Evolutionary conservation across 1,140 invertebrate genomes (phyloP), one percentile per base, ranked within the genome.

Genomic region (Drosophila melanica): DNA sequence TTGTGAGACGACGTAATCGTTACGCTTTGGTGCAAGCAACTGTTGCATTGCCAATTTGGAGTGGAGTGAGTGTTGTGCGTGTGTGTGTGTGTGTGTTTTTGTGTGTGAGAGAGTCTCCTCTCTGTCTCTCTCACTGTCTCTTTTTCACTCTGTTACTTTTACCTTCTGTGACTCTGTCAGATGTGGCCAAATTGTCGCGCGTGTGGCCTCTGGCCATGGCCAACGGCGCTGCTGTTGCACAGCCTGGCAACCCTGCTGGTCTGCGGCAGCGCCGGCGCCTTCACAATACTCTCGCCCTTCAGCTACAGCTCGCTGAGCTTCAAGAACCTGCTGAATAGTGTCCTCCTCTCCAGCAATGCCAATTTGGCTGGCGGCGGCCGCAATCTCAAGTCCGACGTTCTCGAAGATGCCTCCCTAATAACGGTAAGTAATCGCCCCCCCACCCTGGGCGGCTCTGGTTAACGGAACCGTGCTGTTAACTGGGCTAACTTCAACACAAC

Each of bases 331-430:
- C 66, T 91, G 4, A 91, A 91, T 41, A 90, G 87, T 16, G 90
- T 91, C 7, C 58, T 91, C 8, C 68, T 91, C 8, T 91, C 90
- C 12, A 91, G 90, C 73, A 91, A 91, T 54, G 81, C 87, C 16
- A 91, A 91, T 47, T 64, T 91, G 60, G 87, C 90, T 10, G 90
- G 90, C 27, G 87, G 76, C 6, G 90, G 90, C 0, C 69, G 90
- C 12, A 91, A 91, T 63, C 81, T 91, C 12, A 91, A 91, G 62
- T 91, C 90, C 2, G 90, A 91, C 62, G 87, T 91, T 58, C 85
- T 91, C n/a, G 90, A 91, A 51, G 90, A 91, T 82, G 90, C 90
- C 41, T 91, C 90, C 16, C 72, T 91, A 54, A 91, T 91, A 76
- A 91, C 90, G 87, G 90, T 91, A 89, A 86, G 89, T 75, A 39